These are phyloP conservation scores for Ectobius pallidus DNA, from an alignment of 2,888 invertebrate genomes.

Conservation along the genomic window DNA sequence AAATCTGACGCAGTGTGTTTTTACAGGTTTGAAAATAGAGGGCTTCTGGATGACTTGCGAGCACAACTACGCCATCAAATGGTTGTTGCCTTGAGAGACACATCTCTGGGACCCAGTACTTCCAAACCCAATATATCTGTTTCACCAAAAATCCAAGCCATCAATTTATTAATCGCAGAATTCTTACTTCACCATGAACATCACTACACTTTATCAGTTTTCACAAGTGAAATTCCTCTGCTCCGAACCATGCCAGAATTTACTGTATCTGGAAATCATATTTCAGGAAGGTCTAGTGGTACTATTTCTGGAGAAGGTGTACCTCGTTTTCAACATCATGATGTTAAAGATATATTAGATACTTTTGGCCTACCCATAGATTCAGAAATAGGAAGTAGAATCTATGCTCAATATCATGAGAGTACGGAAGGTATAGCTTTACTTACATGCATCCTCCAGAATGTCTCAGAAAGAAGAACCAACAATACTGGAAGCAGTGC, in stretches of 20 bases:
- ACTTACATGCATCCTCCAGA: slow-evolving; percentile 46
- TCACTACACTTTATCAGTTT: slow-evolving; percentile 64
- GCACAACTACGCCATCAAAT: slow-evolving; percentile 66
- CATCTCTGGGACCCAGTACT: slow-evolving; percentile 55
- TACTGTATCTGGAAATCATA: slow-evolving; percentile 44
- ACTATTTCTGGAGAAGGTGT: slow-evolving; percentile 47
- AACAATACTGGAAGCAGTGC: background rate
- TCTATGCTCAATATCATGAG: slow-evolving; percentile 45
- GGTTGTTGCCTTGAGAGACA: slow-evolving; percentile 61
- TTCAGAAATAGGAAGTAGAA: slow-evolving; percentile 44
- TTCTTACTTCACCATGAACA: slow-evolving; percentile 64
- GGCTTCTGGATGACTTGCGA: slow-evolving; percentile 63
- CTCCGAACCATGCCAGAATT: slow-evolving; percentile 61
- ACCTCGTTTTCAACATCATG: slow-evolving; percentile 56
- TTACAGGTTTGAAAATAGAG: slow-evolving; percentile 62
- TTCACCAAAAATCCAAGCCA: slow-evolving; percentile 62
- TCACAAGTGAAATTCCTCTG: slow-evolving; percentile 65
- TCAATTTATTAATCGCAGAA: slow-evolving; percentile 66
- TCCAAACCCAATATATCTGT: slow-evolving; percentile 50
- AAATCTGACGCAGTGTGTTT: no score
- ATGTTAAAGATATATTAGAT: slow-evolving; percentile 59
- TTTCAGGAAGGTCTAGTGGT: slow-evolving; percentile 41
- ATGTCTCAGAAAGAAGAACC: background rate
- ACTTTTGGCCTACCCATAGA: slow-evolving; percentile 48
- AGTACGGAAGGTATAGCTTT: slow-evolving; percentile 44